Conservation (phyloP, 2,888 invertebrate genomes). For the Amphimallon solstitiale region DNA sequence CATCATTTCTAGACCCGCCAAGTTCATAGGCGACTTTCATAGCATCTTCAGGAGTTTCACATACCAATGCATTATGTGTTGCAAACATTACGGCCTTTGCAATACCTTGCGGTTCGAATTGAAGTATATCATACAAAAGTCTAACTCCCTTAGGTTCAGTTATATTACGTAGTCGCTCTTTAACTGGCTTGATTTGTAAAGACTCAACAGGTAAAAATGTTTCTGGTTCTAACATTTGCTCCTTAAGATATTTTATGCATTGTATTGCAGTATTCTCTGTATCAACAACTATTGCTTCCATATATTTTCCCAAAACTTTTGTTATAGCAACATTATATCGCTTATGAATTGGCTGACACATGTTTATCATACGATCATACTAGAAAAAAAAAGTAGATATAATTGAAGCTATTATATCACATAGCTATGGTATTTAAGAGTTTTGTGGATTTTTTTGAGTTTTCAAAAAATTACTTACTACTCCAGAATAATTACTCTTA, state of each 20-base stretch:
- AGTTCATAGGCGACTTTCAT: slow-evolving; percentile 94
- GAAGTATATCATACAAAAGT: slow-evolving; percentile 94
- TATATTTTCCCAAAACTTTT: slow-evolving; percentile 97
- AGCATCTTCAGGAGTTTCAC: slow-evolving; percentile 98
- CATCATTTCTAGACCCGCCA: slow-evolving; percentile 83
- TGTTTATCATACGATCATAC: slow-evolving; percentile 98
- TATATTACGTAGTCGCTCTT: slow-evolving; percentile 80
- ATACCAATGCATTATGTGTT: slow-evolving; percentile 98
- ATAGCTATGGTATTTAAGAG: too few species aligned
- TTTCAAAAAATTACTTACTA: slow-evolving; percentile 75
- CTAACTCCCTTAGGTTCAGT: slow-evolving; percentile 95
- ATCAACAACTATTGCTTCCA: slow-evolving; percentile 99
- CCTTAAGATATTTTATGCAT: slow-evolving; percentile 96
- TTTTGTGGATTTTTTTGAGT: too few species aligned
- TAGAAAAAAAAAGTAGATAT: slow-evolving; percentile 54
- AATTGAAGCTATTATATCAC: too few species aligned
- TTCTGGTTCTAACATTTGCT: slow-evolving; percentile 97
- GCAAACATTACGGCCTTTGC: slow-evolving; percentile 97
- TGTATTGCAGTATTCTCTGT: slow-evolving; percentile 96
- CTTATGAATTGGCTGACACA: slow-evolving; percentile 99
- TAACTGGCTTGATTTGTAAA: slow-evolving; percentile 93
- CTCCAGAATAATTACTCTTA: slow-evolving; percentile 95
- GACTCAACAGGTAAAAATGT: slow-evolving; percentile 97
- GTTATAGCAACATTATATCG: slow-evolving; percentile 98
- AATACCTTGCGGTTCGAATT: slow-evolving; percentile 93